A percentile compares a stretch with the other conserved stretches of the same genome.
phyloP scores from a whole-genome alignment of 2,888 invertebrate species.

The Rotaria socialis region DNA sequence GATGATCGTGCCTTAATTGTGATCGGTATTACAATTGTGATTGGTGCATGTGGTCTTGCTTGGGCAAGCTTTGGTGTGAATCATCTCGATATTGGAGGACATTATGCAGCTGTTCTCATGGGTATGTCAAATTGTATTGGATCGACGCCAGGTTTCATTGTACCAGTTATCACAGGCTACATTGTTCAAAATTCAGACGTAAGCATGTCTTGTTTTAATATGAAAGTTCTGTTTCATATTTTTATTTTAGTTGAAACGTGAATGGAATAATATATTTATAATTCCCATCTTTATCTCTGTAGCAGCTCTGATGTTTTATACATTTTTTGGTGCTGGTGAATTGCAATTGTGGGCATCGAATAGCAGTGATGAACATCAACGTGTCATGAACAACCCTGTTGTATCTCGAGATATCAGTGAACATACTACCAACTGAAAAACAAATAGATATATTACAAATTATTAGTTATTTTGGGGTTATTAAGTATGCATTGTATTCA shows the following conservation, averaged over 20 bases:
- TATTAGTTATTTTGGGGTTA: too few species aligned
- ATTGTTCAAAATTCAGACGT: slow-evolving; percentile 72
- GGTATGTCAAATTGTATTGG: slow-evolving; percentile 84
- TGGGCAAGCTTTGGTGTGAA: slow-evolving; percentile 74
- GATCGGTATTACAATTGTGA: slow-evolving; percentile 78
- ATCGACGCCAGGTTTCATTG: slow-evolving; percentile 83
- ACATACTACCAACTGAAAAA: not conserved
- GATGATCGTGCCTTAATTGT: slow-evolving; percentile 63
- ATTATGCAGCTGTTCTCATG: slow-evolving; percentile 79
- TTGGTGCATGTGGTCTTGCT: slow-evolving; percentile 81
- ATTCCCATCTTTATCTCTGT: slow-evolving; percentile 33
- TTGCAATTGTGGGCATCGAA: not conserved
- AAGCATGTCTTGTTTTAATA: slow-evolving; percentile 48
- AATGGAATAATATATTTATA: slow-evolving; percentile 42
- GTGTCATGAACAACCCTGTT: not conserved
- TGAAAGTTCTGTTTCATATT: too few species aligned
- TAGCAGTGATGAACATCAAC: not conserved
- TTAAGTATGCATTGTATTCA: too few species aligned
- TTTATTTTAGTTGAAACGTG: slow-evolving; percentile 20
- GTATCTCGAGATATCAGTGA: slow-evolving; percentile 10
- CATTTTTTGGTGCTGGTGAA: slow-evolving; percentile 38
- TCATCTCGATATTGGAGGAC: slow-evolving; percentile 83
- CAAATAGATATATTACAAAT: too few species aligned
- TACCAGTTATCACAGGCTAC: slow-evolving; percentile 75
- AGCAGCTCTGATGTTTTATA: slow-evolving; percentile 33